A percentile compares a stretch with the other conserved stretches of the same genome.
Evolutionary conservation across 2,113 vertebrate genomes (phyloP).

Genomic region (Halichoeres trimaculatus): DNA sequence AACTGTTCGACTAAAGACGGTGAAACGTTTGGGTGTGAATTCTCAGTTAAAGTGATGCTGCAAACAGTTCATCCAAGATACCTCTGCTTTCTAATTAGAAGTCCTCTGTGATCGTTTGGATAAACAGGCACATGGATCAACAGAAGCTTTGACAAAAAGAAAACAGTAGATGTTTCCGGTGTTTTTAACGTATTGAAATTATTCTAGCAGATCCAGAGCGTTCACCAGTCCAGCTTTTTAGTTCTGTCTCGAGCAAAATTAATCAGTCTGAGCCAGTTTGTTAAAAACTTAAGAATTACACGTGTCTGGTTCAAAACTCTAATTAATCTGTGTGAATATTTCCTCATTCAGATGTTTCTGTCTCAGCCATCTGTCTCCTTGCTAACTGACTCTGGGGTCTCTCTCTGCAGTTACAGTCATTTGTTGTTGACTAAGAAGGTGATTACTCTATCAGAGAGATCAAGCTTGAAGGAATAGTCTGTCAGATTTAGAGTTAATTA

Average conservation of each 20-base stretch:
- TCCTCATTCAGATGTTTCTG: constrained; percentile 25
- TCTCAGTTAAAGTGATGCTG: neutral
- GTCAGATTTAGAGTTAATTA: neutral
- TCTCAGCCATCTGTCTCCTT: constrained; percentile 61
- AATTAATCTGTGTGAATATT: constrained; percentile 50
- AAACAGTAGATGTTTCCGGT: no score
- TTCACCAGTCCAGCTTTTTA: no score
- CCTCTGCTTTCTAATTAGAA: no score
- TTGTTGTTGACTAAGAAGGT: constrained; percentile 44
- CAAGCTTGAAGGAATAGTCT: neutral
- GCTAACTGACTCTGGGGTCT: constrained; percentile 40
- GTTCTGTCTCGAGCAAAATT: no score
- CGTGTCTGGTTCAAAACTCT: constrained; percentile 4
- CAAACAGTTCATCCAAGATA: neutral
- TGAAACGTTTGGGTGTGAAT: constrained; percentile 1
- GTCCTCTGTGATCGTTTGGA: no score
- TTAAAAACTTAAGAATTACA: constrained; percentile 33
- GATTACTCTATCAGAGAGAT: constrained; percentile 22
- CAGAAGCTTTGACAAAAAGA: no score
- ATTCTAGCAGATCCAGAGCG: neutral
- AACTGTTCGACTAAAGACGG: constrained; percentile 32
- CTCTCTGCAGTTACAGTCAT: constrained; percentile 27
- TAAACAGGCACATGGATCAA: no score
- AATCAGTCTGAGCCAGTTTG: no score
- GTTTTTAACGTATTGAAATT: neutral